phyloP scores from a whole-genome alignment of 2,113 vertebrate genomes.

The Sciurus niger region DNA sequence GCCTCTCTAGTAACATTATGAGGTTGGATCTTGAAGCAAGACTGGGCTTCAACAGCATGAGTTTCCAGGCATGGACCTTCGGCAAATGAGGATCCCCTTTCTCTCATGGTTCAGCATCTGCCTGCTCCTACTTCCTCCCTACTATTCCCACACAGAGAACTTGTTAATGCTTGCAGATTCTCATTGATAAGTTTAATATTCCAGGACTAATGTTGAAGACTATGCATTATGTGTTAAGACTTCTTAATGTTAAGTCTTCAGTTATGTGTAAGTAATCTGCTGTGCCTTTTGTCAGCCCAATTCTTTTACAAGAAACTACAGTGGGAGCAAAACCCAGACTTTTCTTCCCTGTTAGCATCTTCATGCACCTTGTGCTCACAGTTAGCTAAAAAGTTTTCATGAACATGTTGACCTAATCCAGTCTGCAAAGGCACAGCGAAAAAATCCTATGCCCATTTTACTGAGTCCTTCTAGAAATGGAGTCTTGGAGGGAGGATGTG shows the following conservation, averaged over 20 bases:
- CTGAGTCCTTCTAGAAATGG: not conserved
- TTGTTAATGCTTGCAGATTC: not conserved
- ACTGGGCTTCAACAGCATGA: not conserved
- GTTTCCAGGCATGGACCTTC: not conserved
- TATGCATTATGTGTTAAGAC: not conserved
- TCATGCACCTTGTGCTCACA: not conserved
- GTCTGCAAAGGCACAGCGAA: not conserved
- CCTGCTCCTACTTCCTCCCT: fast-evolving
- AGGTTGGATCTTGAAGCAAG: not conserved
- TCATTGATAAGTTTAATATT: not conserved
- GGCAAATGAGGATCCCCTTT: not conserved
- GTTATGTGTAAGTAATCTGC: not conserved
- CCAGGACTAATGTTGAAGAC: not conserved
- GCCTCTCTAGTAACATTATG: not conserved
- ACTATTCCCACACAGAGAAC: not conserved
- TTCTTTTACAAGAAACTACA: not conserved
- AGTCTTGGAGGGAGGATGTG: not conserved
- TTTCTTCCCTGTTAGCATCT: not conserved
- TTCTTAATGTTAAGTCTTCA: not conserved
- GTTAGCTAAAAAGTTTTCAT: not conserved
- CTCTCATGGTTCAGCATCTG: not conserved
- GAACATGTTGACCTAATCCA: not conserved
- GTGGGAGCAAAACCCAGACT: not conserved
- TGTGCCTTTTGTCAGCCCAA: not conserved
- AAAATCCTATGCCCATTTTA: not conserved